Base-by-base conservation (phyloP, 1,140 invertebrate species). In the Lepidurus packardi region DNA sequence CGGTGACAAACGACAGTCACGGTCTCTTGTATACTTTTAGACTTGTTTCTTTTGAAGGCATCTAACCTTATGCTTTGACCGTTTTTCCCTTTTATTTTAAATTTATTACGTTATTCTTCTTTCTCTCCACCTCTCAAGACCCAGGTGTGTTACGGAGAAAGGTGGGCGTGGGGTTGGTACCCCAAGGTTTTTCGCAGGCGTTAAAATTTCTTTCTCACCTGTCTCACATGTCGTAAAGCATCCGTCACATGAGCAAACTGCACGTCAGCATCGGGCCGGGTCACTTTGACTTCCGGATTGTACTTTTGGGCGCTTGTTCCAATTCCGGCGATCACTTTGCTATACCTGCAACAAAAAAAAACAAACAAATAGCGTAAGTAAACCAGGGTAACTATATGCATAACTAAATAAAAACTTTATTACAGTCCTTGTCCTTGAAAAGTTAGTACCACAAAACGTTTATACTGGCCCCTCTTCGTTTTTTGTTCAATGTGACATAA, bases 201-300 rank as follows among this genome's bases (percentile, higher is more conserved):
- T 65, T 65, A 65, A 21, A n/a, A 65, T 13, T 74, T 8, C 42
- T 25, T 45, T 43, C 76, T 85, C 83, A 90, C 90, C 85, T 89
- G 87, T 85, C 88, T 87, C 81, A 90, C 89, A 83, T 90, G 88
- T 82, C 89, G 85, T 80, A 91, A 85, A 84, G 90, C 89, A 82
- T 91, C 90, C 80, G 88, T 89, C 77, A 90, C 84, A 79, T 86
- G 86, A 78, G 88, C 88, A 44, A 89, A 88, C 81, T 87, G 87
- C 34, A 86, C 82, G 81, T 89, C 88, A 53, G 83, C 82, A 80
- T 87, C 87, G 79, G 85, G 84, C 77, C 84, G 81, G 16, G 83
- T 85, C 76, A 87, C 83, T 78, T 87, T 86, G 80, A 91, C 87
- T 84, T 91, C 90, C 3, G 90, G 90, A 83, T 91, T 91, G 84